Conservation (phyloP, 2,888 invertebrate species). For the Microctonus aethiopoides region DNA sequence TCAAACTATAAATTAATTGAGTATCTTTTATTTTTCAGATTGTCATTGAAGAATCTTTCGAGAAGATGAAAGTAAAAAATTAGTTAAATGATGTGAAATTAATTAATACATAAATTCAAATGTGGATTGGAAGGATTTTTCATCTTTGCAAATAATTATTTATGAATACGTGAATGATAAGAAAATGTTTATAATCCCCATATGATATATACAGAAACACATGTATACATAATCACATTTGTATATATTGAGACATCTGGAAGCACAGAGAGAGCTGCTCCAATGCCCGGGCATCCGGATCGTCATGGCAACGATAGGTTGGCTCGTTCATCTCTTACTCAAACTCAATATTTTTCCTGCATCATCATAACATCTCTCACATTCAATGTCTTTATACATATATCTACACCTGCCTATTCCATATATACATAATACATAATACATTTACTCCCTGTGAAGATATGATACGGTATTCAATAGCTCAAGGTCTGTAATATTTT, state of each 20-base stretch:
- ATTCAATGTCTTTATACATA: neutral
- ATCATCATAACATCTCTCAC: neutral
- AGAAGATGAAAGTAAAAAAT: neutral
- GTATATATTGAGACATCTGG: slow-evolving; percentile 26
- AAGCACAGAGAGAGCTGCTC: slow-evolving; percentile 43
- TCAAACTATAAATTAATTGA: too few relatives aligned
- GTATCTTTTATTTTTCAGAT: neutral
- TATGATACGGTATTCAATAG: slow-evolving; percentile 20
- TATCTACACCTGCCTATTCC: slow-evolving; percentile 18
- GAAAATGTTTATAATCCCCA: too few relatives aligned
- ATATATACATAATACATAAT: neutral
- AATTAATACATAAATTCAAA: neutral
- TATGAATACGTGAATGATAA: neutral
- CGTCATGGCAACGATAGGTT: slow-evolving; percentile 58
- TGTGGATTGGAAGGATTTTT: too few relatives aligned
- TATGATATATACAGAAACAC: slow-evolving; percentile 2
- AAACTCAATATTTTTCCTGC: slow-evolving; percentile 24
- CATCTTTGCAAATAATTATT: too few relatives aligned
- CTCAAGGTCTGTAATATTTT: slow-evolving; percentile 13
- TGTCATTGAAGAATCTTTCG: neutral
- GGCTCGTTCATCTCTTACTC: slow-evolving; percentile 36
- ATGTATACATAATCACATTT: slow-evolving; percentile 17
- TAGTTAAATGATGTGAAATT: neutral
- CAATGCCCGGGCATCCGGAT: slow-evolving; percentile 63
- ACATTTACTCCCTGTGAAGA: slow-evolving; percentile 21